Base-by-base conservation (phyloP, 2,113 vertebrate species). In the Ameiurus melas region DNA sequence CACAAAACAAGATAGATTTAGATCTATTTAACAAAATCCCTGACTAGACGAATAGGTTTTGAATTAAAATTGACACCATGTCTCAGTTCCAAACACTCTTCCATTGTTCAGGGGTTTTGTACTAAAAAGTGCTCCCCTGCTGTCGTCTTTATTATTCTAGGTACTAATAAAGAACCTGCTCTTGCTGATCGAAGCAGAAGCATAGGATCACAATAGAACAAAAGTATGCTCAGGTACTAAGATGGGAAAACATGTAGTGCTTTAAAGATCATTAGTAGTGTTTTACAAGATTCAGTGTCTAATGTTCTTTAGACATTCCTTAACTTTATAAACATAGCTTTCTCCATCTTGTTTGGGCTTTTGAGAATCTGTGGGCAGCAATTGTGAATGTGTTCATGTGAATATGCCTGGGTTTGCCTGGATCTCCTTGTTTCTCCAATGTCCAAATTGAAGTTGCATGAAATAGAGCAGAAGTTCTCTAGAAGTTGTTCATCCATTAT, bases 341-440 rank as follows among this genome's bases (percentile, higher is more conserved):
- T 33, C 70, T 78, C 62, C 27, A 60, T 22, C n/a, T 64, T n/a
- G 36, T 43, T 79, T 66, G 47, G 20, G 57, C 68, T 75, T 60
- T 64, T 47, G 83, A 60, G 83, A 88, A 83, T 83, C 6, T 85
- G 86, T 82, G 68, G 86, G 89, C 20, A 60, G 68, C 33, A 73
- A 25, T n/a, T 75, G 75, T 84, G 22, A 4, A 0, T 47, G 70
- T 55, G 10, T 89, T 51, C 43, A 51, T 78, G 20, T 36, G 30
- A 71, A 9, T 17, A 36, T 16, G 84, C 36, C 27, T 81, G 25
- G 22, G 39, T 66, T 20, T 73, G 25, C 70, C 64, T 66, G 47
- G n/a, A 53, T 64, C 68, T 71, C 36, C 81, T 73, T 60, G 30
- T 73, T 57, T 25, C 47, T 86, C 75, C 53, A 53, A 83, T 12